Evolutionary conservation across 2,888 invertebrate genomes (phyloP), one percentile per base, ranked within the genome.

Genomic region (Agrotis segetum): DNA sequence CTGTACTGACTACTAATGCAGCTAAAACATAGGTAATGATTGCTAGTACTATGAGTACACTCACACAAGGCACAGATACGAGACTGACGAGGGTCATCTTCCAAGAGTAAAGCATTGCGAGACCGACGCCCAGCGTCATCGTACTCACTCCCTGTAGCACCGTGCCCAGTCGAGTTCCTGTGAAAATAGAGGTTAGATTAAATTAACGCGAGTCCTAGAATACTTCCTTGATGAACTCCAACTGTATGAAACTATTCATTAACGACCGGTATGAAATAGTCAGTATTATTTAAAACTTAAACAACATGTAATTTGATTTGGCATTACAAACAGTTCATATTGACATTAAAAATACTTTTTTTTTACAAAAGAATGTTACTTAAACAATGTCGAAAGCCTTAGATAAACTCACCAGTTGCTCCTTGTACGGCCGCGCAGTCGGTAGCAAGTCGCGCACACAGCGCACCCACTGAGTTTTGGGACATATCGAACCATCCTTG

Each of bases 341-440:
- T 6, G 5, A 11, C 6, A 0, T 0, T 17, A 19, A 52, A 3
- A 24, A 34, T 3, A 1, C 13, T 1, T n/a, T 21, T n/a, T n/a
- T 19, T 21, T 49, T 1, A 1, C 2, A 3, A 16, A 13, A 40
- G 2, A 55, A 9, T 19, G 9, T 7, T n/a, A 24, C 14, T 13
- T 1, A 1, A 49, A 34, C 47, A 34, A 29, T 65, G 2, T 55
- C 21, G 13, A 67, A 67, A 44, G 60, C 56, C 3, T 50, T 34
- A 11, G 17, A 13, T 17, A 1, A 19, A 66, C 81, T 59, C 88
- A 87, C 97, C 97, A 6, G 97, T 97, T 9, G 97, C 97, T 2
- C 97, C 97, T 85, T 97, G 97, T 3, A 97, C 97, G 19, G 97
- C 97, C 0, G 97, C 96, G 65, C 97, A 97, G 89, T 97, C 97